These are phyloP conservation scores for Tautogolabrus adspersus DNA, from an alignment of 2,113 vertebrate genomes.

Conservation along the genomic window DNA sequence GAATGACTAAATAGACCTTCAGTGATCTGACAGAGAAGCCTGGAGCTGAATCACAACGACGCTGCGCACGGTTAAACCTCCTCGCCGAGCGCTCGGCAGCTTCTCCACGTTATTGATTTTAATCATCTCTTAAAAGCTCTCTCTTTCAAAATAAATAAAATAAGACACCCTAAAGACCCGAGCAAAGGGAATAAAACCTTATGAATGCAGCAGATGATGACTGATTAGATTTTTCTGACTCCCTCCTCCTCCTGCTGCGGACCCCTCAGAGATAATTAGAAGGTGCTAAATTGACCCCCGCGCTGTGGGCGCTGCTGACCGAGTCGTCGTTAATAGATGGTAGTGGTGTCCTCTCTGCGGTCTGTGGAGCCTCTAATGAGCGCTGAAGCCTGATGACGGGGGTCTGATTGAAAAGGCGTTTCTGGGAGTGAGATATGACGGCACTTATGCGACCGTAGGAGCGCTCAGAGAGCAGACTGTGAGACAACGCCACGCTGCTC, in stretches of 20 bases:
- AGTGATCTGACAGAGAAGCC: conserved; percentile 76
- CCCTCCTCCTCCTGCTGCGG: background rate
- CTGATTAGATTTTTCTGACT: conserved; percentile 44
- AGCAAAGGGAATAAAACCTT: conserved; percentile 41
- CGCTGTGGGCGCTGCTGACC: conserved; percentile 48
- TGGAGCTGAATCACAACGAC: conserved; percentile 80
- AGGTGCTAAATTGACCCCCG: conserved; percentile 50
- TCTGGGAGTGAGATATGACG: conserved; percentile 33
- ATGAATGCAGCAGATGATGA: conserved; percentile 23
- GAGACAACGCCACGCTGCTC: background rate
- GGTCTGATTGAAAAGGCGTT: conserved; percentile 62
- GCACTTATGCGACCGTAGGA: conserved; percentile 22
- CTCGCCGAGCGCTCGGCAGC: conserved; percentile 53
- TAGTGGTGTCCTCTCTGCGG: conserved; percentile 43
- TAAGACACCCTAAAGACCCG: conserved; percentile 34
- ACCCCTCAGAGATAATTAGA: conserved; percentile 57
- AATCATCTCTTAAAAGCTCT: conserved; percentile 76
- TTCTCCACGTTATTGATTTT: conserved; percentile 81
- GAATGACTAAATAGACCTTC: conserved; percentile 81
- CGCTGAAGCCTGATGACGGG: conserved; percentile 39
- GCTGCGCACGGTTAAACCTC: conserved; percentile 67
- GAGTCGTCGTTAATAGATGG: conserved; percentile 59
- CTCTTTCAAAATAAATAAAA: conserved; percentile 60
- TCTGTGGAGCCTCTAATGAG: conserved; percentile 61
- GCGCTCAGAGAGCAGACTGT: conserved; percentile 9